These are phyloP conservation scores for Asteroscopus sphinx DNA, from an alignment of 2,888 invertebrate genomes.

Conservation along the genomic window DNA sequence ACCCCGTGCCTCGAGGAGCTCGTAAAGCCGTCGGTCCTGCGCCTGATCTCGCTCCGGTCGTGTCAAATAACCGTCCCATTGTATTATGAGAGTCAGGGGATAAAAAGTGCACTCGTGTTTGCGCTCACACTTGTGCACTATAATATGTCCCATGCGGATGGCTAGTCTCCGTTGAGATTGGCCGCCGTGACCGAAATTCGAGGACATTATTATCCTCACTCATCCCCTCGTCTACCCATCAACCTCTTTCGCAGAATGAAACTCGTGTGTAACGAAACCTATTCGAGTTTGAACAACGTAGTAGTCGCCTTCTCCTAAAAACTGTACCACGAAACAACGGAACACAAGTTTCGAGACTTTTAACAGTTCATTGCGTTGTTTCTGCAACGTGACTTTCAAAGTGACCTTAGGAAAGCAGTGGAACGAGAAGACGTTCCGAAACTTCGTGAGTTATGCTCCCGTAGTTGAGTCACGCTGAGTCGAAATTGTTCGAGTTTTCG, in stretches of 20 bases:
- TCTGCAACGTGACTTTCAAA: slow-evolving; percentile 41
- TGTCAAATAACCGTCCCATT: too few relatives aligned
- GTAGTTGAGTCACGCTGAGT: slow-evolving; percentile 27
- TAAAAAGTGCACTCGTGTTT: too few relatives aligned
- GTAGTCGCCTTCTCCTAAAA: slow-evolving; percentile 22
- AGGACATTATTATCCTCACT: slow-evolving; percentile 1
- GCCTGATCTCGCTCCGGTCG: too few relatives aligned
- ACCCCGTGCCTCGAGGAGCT: too few relatives aligned
- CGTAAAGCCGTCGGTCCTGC: too few relatives aligned
- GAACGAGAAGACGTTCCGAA: slow-evolving; percentile 32
- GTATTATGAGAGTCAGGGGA: too few relatives aligned
- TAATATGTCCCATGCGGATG: too few relatives aligned
- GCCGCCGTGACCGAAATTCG: too few relatives aligned
- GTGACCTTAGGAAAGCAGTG: slow-evolving; percentile 44
- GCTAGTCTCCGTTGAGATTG: too few relatives aligned
- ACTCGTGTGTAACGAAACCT: slow-evolving; percentile 2
- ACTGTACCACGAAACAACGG: slow-evolving; percentile 29
- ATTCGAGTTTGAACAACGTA: slow-evolving; percentile 16
- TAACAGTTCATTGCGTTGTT: slow-evolving; percentile 50
- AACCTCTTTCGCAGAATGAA: slow-evolving; percentile 3
- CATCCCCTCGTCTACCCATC: too few relatives aligned
- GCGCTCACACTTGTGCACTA: too few relatives aligned
- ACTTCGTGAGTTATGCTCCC: slow-evolving; percentile 30
- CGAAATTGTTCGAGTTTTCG: slow-evolving; percentile 48
- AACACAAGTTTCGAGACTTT: slow-evolving; percentile 40